Conservation (phyloP, 2,797 vertebrate species). For the Remorina albescens region DNA sequence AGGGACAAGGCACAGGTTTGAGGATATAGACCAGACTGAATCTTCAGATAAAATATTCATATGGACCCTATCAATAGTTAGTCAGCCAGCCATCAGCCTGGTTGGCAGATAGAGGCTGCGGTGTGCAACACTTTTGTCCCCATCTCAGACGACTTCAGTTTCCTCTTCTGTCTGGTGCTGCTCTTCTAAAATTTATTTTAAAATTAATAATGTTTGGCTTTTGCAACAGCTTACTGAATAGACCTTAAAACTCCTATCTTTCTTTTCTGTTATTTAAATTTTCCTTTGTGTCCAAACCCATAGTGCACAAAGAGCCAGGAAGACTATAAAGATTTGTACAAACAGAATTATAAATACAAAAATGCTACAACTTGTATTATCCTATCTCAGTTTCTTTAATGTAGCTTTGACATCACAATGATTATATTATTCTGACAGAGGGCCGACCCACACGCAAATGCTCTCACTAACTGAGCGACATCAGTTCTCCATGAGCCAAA, state of each 20-base stretch:
- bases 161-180: too few relatives aligned
- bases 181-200: slow-evolving; percentile 22
- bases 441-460: slow-evolving; percentile 23
- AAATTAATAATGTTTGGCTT: slow-evolving; percentile 39
- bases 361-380: too few relatives aligned
- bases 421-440: slow-evolving; percentile 15
- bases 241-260: slow-evolving; percentile 2
- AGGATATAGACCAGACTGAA: slow-evolving; percentile 39
- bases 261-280: neutral
- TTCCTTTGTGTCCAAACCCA: slow-evolving; percentile 1
- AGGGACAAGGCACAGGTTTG: slow-evolving; percentile 19
- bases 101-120: slow-evolving; percentile 41
- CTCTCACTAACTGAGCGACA: slow-evolving; percentile 58
- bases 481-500: slow-evolving; percentile 63
- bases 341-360: too few relatives aligned
- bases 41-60: slow-evolving; percentile 71
- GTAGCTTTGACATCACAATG: slow-evolving; percentile 12
- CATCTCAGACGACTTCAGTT: slow-evolving; percentile 39
- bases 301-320: neutral
- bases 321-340: too few relatives aligned
- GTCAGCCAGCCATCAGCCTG: slow-evolving; percentile 39
- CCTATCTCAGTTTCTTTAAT: neutral
- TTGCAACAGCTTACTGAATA: neutral
- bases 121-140: slow-evolving; percentile 50
- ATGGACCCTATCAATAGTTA: slow-evolving; percentile 60